A percentile compares a stretch with the other conserved stretches of the same genome.
Evolutionary conservation across 2,113 vertebrate species (phyloP).

Genomic region (Peromyscus leucopus): DNA sequence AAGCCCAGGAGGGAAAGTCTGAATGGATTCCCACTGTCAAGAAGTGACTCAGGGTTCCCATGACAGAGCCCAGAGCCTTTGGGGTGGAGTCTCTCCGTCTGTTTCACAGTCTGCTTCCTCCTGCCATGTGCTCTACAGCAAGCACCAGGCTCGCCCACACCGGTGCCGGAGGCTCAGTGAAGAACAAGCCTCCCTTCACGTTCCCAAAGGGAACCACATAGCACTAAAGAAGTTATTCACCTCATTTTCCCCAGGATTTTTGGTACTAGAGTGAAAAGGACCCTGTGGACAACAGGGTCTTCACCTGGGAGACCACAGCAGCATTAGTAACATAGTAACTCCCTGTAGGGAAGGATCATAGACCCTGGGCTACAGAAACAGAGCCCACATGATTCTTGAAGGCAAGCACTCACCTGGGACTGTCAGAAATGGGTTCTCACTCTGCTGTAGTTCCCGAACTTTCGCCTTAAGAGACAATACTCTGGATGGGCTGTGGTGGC

Average conservation of each 20-base stretch:
- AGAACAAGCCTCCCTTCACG: background rate
- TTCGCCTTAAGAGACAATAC: background rate
- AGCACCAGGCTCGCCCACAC: background rate
- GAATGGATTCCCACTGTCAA: fast-evolving
- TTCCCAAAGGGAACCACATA: background rate
- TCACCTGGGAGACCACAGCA: background rate
- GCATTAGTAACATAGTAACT: too few species aligned
- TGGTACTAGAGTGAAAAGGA: background rate
- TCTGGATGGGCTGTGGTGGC: background rate
- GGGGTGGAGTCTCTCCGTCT: background rate
- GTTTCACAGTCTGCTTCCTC: background rate
- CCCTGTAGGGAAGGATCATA: too few species aligned
- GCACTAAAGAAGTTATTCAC: background rate
- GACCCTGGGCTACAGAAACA: background rate
- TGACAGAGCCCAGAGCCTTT: background rate
- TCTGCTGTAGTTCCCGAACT: background rate
- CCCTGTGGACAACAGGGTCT: background rate
- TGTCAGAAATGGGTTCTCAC: background rate
- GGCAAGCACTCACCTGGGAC: background rate
- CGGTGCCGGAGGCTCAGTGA: background rate
- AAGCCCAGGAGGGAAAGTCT: background rate
- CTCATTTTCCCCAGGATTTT: background rate
- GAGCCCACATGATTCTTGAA: background rate
- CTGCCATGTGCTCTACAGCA: background rate
- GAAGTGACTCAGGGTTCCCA: too few species aligned